Evolutionary conservation across 1,140 invertebrate species (phyloP), one percentile per base, ranked within the genome.

Genomic region (Bombus soroeensis): DNA sequence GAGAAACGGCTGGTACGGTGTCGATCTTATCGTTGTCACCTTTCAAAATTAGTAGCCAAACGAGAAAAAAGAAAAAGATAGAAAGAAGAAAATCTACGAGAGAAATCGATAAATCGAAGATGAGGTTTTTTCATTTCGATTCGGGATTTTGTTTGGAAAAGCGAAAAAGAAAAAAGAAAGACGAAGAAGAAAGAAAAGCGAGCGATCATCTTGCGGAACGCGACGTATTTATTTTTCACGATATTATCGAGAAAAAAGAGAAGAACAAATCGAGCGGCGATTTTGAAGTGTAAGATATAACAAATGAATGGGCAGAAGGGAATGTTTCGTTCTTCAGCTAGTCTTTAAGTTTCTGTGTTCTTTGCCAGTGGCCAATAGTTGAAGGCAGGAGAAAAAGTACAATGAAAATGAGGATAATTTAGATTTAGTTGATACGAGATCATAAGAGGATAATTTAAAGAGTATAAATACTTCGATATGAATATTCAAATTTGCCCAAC

Each of bases 251-350:
- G n/a, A 66, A 66, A 64, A 32, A 32, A 32, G n/a, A 32, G 4
- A n/a, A 32, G 12, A 64, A 32, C 10, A 34, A 64, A 62, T 64
- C 43, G 83, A 80, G 72, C 25, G 57, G 83, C 83, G 83, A 85
- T 85, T 85, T 85, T 85, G 76, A 85, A 80, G 77, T 72, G 47
- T 53, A 41, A 28, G 34, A 71, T 8, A 72, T 71, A 85, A 59
- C 3, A n/a, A 39, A 18, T 34, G 18, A 47, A 53, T 53, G 74
- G 82, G 73, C 83, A 71, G 76, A 57, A 10, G 28, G 22, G n/a
- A 22, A 15, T 37, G n/a, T 39, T 72, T 32, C 25, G 25, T 41
- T 72, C 10, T n/a, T 25, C 59, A 1, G 22, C 18, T 41, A 32
- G 25, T 5, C 77, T 68, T 41, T 28, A 74, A 73, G 57, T 25